These are phyloP conservation scores for Athalia circularis DNA, from an alignment of 2,888 invertebrate species.

Conservation along the genomic window DNA sequence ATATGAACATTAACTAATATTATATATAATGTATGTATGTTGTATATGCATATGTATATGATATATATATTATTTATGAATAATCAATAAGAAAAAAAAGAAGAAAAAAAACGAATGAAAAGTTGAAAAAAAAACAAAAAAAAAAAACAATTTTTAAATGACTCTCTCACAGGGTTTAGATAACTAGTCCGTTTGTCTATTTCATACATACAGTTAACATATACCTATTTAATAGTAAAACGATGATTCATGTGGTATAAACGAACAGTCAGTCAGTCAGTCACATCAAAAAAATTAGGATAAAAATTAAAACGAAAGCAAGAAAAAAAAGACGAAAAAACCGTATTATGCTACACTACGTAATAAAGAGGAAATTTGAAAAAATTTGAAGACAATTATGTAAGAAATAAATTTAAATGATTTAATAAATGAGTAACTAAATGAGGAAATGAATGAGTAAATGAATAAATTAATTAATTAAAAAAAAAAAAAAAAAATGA, in stretches of 20 bases:
- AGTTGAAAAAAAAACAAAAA: conserved; percentile 8
- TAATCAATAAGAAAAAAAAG: conserved; percentile 21
- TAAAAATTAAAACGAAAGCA: conserved; percentile 42
- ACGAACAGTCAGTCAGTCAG: conserved; percentile 8
- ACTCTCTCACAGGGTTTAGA: conserved; percentile 60
- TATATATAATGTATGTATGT: conserved; percentile 19
- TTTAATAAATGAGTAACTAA: no score
- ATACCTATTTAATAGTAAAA: conserved; percentile 14
- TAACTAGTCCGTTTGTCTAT: conserved; percentile 57
- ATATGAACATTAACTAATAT: conserved; percentile 14
- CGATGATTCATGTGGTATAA: no score
- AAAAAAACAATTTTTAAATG: conserved; percentile 46
- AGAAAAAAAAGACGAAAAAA: neutral
- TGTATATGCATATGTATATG: conserved; percentile 1
- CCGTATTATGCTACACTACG: no score
- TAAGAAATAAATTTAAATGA: neutral
- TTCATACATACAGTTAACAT: conserved; percentile 48
- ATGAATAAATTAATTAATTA: no score
- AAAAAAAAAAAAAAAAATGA: no score
- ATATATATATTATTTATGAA: conserved; percentile 33
- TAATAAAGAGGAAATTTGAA: no score
- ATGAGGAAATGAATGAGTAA: no score
- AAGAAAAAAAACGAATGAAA: neutral
- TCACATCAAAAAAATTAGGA: conserved; percentile 23
- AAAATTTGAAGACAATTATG: neutral